Base-by-base conservation (phyloP, 35 echinoderm and acorn worm genomes). In the Amphiura filiformis region DNA sequence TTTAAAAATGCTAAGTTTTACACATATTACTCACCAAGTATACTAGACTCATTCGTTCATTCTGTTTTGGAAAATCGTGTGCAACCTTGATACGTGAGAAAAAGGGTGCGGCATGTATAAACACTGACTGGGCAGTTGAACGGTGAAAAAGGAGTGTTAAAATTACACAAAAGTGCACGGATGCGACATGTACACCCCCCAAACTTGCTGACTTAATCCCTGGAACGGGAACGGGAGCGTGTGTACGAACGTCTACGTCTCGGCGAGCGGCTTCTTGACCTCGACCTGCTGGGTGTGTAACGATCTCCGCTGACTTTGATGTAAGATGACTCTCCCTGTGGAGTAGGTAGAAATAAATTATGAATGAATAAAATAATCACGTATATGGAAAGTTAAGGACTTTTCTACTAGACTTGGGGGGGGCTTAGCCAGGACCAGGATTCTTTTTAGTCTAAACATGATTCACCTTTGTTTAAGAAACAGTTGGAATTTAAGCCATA, bases 301-400 rank as follows among this genome's bases (percentile, higher is more conserved):
- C 28, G 15, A 42, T 93, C 91, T 32, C 57, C 76, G 38, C 79
- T 88, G 0, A 93, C 86, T 33, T 49, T 80, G 36, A 93, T 88
- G 86, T 93, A 93, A 0, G 86, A 88, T 36, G 57, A 61, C 35
- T 93, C 91, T 22, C 86, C 86, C 91, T 93, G 78, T 11, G 34
- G 37, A 39, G 11, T 39, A 31, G 35, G 76, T 78, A 42, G 79
- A 17, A 64, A 52, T 52, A 52, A 52, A 52, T 11, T 20, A 70
- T 70, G 2, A 70, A 70, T 70, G 26, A 70, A 30, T 70, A 3
- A n/a, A 70, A 70, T 70, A 30, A 7, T 11, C 20, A 11, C 44
- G 7, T 52, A 52, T 52, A 52, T 11, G 7, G 20, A 52, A 11
- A 11, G 7, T 52, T 52, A 11, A 52, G n/a, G n/a, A n/a, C n/a